Base-by-base conservation (phyloP, 2,113 vertebrate species). In the Collichthys lucidus region DNA sequence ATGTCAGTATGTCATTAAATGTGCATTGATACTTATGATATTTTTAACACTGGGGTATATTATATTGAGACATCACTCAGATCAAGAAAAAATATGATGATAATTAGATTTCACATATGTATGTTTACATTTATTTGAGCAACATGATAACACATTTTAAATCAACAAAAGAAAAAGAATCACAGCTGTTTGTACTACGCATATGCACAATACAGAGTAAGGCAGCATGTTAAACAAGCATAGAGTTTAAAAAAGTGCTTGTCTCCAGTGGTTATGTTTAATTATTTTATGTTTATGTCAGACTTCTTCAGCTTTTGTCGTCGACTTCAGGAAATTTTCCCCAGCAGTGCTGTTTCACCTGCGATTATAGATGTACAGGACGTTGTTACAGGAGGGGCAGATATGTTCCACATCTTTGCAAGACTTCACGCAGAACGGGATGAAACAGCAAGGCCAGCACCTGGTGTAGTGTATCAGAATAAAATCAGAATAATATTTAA, bases 371-470 rank as follows among this genome's bases (percentile, higher is more conserved):
- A 94, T 68, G 8, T 96, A 90, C 69, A 98, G 0, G 11, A 95
- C 62, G 0, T 73, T 66, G 3, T 29, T 76, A 85, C 98, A 99
- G 73, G 69, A 82, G 0, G 97, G 95, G 52, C 98, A 99, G 77
- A 16, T 88, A 76, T 99, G 98, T 72, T 96, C 92, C 86, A 97
- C 96, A 8, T 98, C 97, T 69, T 96, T 96, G 46, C 96, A 94
- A 16, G 89, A 47, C 0, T 96, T 80, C 50, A 97, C 84, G 0
- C 95, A 98, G 91, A 99, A 98, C 0, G 97, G 98, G 76, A 98
- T 96, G 31, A 95, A 86, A 76, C 96, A 97, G 92, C 95, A 98
- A 0, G 86, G 91, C 98, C 96, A 62, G 11, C 92, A 93, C 8
- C 98, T 99, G 86, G 8, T 22, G 35, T 40, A 8, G 53, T 55